phyloP scores from a whole-genome alignment of 2,888 invertebrate genomes.

The Volucella bombylans region DNA sequence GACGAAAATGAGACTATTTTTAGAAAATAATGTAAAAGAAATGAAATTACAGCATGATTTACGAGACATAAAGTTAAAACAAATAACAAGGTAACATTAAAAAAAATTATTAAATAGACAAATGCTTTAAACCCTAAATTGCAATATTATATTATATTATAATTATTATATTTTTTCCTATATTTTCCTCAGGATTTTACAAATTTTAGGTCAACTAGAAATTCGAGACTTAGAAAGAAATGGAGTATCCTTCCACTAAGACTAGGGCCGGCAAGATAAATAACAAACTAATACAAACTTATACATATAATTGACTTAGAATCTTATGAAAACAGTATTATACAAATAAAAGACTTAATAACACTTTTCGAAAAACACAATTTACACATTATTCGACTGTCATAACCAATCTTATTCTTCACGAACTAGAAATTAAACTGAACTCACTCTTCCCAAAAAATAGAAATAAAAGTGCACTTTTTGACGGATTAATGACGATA shows the following conservation, averaged over 20 bases:
- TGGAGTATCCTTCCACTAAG: background rate
- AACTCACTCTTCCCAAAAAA: too few relatives aligned
- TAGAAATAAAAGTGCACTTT: too few relatives aligned
- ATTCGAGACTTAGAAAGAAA: background rate
- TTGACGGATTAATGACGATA: conserved; percentile 1
- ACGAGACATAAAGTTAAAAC: background rate
- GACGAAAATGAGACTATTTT: background rate
- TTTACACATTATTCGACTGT: too few relatives aligned
- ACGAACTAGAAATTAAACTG: too few relatives aligned
- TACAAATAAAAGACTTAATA: conserved; percentile 14
- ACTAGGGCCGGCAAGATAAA: background rate
- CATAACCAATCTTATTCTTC: too few relatives aligned
- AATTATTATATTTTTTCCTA: too few relatives aligned
- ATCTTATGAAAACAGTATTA: background rate
- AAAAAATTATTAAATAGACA: too few relatives aligned
- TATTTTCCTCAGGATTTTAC: too few relatives aligned
- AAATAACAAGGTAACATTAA: too few relatives aligned
- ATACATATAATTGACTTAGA: conserved; percentile 18
- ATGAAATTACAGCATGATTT: background rate
- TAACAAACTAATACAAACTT: conserved; percentile 2
- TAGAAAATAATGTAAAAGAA: background rate
- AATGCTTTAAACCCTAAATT: too few relatives aligned
- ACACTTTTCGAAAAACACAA: conserved; percentile 4
- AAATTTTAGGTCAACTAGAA: too few relatives aligned
- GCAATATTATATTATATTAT: too few relatives aligned